phyloP scores from a whole-genome alignment of 2,888 invertebrate genomes.

The Ophion ventricosus region DNA sequence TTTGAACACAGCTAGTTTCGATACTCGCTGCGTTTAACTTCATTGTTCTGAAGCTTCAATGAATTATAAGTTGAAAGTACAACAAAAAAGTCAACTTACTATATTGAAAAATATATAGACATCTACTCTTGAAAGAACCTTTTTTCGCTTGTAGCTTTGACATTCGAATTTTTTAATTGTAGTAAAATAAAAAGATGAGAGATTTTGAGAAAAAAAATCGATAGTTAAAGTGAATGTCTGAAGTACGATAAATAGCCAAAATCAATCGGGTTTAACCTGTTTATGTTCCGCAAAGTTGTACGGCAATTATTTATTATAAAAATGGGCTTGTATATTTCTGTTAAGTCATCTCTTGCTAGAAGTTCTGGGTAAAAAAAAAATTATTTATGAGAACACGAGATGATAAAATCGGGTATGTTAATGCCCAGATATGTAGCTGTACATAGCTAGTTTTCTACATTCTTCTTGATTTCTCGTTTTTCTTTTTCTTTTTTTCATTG shows the following conservation, averaged over 20 bases:
- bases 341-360: neutral
- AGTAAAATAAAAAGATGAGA: neutral
- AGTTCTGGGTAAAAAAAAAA: neutral
- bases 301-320: slow-evolving; percentile 8
- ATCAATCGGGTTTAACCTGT: slow-evolving; percentile 9
- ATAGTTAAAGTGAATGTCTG: slow-evolving; percentile 1
- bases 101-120: too few species aligned
- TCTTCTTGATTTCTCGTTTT: slow-evolving; percentile 15
- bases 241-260: slow-evolving; percentile 34
- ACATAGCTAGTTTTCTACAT: slow-evolving; percentile 5
- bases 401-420: slow-evolving; percentile 34
- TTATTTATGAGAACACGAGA: slow-evolving; percentile 35
- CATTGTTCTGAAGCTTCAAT: neutral
- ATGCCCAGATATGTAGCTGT: slow-evolving; percentile 28
- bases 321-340: slow-evolving; percentile 11
- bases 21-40: too few species aligned
- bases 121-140: too few species aligned
- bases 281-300: neutral
- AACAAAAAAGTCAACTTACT: neutral
- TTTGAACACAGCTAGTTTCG: too few species aligned
- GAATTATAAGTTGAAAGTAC: neutral
- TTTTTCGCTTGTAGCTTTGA: too few species aligned
- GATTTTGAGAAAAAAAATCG: neutral
- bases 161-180: too few species aligned
- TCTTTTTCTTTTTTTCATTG: slow-evolving; percentile 13